phyloP scores from a whole-genome alignment of 2,797 vertebrate genomes.

The Hippopotamyrus pictus region DNA sequence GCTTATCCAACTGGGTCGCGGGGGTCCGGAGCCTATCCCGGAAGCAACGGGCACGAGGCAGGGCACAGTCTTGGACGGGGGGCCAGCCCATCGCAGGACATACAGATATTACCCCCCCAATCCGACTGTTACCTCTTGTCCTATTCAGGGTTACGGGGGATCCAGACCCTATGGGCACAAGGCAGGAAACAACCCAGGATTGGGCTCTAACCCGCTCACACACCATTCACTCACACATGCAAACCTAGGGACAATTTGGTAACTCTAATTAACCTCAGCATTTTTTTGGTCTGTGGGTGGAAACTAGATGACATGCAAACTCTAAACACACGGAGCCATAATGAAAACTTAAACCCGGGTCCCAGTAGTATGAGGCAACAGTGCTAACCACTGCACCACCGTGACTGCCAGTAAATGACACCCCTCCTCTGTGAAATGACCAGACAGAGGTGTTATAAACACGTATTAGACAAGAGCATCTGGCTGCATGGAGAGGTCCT shows the following conservation, averaged over 20 bases:
- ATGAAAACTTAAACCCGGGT: neutral
- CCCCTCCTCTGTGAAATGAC: neutral
- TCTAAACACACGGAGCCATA: neutral
- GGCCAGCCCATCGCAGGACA: no score
- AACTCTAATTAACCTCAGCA: neutral
- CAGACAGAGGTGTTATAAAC: neutral
- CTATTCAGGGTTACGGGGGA: neutral
- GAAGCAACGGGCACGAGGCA: no score
- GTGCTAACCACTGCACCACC: neutral
- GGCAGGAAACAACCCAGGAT: neutral
- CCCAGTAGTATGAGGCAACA: neutral
- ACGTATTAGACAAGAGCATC: neutral
- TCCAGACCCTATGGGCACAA: neutral
- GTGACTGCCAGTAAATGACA: neutral
- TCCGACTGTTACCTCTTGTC: neutral
- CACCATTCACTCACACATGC: neutral
- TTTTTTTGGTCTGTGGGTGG: neutral
- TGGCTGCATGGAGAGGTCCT: slow-evolving; percentile 43
- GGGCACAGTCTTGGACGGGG: no score
- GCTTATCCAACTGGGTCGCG: no score
- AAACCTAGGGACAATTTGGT: neutral
- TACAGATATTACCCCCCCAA: neutral
- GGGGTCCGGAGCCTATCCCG: no score
- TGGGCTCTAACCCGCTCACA: neutral
- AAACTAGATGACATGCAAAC: neutral